Evolutionary conservation across 2,888 invertebrate species (phyloP).

Genomic region (Epistrophe grossulariae): DNA sequence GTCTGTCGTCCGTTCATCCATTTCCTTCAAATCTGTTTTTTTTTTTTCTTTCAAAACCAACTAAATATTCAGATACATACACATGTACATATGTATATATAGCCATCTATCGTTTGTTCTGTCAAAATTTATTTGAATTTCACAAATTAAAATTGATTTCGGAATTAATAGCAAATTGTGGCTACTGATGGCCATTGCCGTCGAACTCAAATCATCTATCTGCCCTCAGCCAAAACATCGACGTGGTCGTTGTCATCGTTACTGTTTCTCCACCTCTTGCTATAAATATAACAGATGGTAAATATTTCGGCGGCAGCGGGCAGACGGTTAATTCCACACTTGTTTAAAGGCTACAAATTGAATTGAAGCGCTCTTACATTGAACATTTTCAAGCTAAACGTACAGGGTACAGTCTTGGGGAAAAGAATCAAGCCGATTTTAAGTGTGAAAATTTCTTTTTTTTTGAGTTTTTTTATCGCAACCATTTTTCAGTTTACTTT

Average conservation of each 20-base stretch:
- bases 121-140: conserved; percentile 48
- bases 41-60: neutral
- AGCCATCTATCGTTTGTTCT: neutral
- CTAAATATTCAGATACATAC: conserved; percentile 13
- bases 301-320: conserved; percentile 42
- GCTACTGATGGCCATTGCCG: conserved; percentile 31
- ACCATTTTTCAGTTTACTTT: neutral
- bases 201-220: conserved; percentile 6
- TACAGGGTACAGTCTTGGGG: neutral
- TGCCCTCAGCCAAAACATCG: neutral
- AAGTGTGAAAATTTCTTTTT: neutral
- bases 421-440: neutral
- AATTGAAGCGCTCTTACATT: conserved; percentile 28
- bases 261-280: conserved; percentile 1
- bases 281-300: neutral
- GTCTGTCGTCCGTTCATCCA: conserved; percentile 13
- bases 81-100: neutral
- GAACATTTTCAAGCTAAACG: conserved; percentile 7
- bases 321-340: conserved; percentile 22
- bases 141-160: conserved; percentile 50
- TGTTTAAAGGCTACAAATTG: conserved; percentile 45
- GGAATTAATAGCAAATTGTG: conserved; percentile 51
- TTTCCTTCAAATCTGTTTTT: conserved; percentile 34
- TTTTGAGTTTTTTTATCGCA: neutral
- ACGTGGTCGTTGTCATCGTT: neutral